These are phyloP conservation scores for Sebastes matsubarae DNA, from an alignment of 2,797 vertebrate species.

Conservation along the genomic window DNA sequence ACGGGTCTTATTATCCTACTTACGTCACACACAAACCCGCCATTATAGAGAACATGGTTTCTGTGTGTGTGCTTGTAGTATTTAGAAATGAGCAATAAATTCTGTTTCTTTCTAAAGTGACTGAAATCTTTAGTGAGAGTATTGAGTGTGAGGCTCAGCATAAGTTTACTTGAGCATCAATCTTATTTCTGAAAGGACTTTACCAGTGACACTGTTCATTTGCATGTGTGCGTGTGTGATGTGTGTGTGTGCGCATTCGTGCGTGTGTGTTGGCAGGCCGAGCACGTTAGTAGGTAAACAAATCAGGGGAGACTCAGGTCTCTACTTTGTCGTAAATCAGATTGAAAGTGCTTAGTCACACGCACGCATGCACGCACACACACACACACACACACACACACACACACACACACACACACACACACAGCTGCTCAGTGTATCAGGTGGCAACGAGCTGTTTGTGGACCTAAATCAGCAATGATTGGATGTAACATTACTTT, in stretches of 20 bases:
- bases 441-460: conserved; percentile 34
- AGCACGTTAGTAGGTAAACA: conserved; percentile 53
- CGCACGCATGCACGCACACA: conserved; percentile 7
- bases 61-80: not conserved
- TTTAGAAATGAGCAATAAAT: not conserved
- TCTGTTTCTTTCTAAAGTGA: not conserved
- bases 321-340: conserved; percentile 65
- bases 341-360: conserved; percentile 54
- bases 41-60: not conserved
- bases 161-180: conserved; percentile 51
- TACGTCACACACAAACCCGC: not conserved
- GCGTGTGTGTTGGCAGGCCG: conserved; percentile 19
- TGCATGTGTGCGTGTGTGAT: conserved; percentile 43
- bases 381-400: not conserved
- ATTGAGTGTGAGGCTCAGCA: conserved; percentile 41
- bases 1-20: conserved; percentile 15
- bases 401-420: conserved; percentile 17
- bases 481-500: conserved; percentile 3
- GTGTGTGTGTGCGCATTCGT: conserved; percentile 25
- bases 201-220: conserved; percentile 35
- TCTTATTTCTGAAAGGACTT: conserved; percentile 51
- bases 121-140: conserved; percentile 27
- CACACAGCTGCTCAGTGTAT: conserved; percentile 34
- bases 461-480: conserved; percentile 24
- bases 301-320: conserved; percentile 45